phyloP scores from a whole-genome alignment of 2,888 invertebrate genomes.

The Linnaemya tessellans region DNA sequence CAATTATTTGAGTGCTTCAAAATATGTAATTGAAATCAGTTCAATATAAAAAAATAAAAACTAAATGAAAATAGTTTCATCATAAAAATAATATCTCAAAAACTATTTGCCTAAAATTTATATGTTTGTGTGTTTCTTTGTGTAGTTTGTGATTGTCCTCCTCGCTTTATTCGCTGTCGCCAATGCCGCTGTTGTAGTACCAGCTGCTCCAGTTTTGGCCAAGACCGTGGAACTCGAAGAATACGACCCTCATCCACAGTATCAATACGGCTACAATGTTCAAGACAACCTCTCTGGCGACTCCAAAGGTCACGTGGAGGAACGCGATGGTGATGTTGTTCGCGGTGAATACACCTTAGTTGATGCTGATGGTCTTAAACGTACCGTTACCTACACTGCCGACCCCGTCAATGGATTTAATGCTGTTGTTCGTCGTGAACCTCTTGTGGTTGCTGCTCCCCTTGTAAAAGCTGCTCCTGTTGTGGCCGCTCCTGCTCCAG shows the following conservation, averaged over 20 bases:
- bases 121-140: constrained; percentile 53
- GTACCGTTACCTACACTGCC: constrained; percentile 82
- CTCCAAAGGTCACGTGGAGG: constrained; percentile 82
- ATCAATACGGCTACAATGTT: constrained; percentile 82
- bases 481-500: constrained; percentile 72
- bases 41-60: background rate
- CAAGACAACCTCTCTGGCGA: constrained; percentile 82
- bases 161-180: constrained; percentile 65
- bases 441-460: constrained; percentile 73
- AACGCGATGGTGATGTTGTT: constrained; percentile 82
- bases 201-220: constrained; percentile 77
- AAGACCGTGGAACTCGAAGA: constrained; percentile 76
- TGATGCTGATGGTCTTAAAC: constrained; percentile 82
- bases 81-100: background rate
- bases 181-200: constrained; percentile 73
- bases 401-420: constrained; percentile 82
- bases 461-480: constrained; percentile 72
- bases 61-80: background rate
- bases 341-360: constrained; percentile 82
- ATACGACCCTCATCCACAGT: constrained; percentile 81
- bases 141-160: constrained; percentile 71
- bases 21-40: background rate
- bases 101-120: background rate
- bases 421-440: constrained; percentile 79
- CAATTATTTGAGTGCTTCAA: background rate